A percentile compares a stretch with the other conserved stretches of the same genome.
phyloP scores from a whole-genome alignment of 2,888 invertebrate genomes.

The Erebia palarica region DNA sequence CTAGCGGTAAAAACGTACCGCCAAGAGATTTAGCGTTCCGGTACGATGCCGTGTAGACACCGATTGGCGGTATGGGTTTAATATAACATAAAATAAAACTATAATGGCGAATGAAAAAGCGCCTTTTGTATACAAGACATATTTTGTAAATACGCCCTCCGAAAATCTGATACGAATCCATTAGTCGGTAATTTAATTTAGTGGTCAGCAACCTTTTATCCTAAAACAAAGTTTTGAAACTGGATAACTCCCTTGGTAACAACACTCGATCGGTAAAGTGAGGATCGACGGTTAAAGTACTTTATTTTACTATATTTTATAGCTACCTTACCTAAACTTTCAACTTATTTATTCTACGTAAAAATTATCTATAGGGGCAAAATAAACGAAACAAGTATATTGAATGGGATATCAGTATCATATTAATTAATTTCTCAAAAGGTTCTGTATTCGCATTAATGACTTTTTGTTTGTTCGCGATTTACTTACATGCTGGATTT shows the following conservation, averaged over 20 bases:
- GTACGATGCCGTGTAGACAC: no score
- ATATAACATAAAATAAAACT: neutral
- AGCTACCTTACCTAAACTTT: neutral
- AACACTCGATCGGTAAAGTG: conserved; percentile 10
- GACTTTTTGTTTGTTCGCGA: no score
- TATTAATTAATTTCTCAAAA: no score
- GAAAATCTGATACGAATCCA: conserved; percentile 19
- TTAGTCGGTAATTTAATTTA: conserved; percentile 28
- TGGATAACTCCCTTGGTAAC: conserved; percentile 26
- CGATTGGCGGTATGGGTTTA: no score
- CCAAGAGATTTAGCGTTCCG: no score
- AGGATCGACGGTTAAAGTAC: neutral
- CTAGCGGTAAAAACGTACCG: neutral
- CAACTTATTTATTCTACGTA: neutral
- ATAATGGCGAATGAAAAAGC: neutral
- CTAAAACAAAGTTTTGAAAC: conserved; percentile 32
- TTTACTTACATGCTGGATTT: no score
- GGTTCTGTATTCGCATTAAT: no score
- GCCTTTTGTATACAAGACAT: neutral
- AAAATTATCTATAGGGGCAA: no score
- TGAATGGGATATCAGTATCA: no score
- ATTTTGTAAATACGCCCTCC: neutral
- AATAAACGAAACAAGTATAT: no score
- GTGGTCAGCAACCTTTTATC: conserved; percentile 25
- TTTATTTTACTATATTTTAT: neutral